Conservation (phyloP, 2,113 vertebrate genomes). For the Passer montanus region DNA sequence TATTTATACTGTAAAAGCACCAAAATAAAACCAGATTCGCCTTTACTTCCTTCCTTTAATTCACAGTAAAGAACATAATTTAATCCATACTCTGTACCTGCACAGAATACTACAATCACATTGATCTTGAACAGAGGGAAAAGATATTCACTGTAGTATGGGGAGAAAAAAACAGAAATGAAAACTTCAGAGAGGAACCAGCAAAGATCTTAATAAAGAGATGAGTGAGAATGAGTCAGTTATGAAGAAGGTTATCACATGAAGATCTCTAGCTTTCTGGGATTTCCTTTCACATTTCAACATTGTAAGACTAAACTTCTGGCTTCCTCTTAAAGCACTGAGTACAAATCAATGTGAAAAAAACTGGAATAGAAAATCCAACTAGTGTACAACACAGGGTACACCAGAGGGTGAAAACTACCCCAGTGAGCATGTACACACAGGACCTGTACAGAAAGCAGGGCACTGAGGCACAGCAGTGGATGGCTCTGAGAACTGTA, state of each 20-base stretch:
- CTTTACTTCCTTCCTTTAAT: neutral
- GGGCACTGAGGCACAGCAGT: neutral
- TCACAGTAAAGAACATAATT: neutral
- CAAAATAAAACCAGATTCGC: neutral
- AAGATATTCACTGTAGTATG: neutral
- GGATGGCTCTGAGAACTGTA: neutral
- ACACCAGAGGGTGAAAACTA: neutral
- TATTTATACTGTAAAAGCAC: neutral
- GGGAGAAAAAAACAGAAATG: neutral
- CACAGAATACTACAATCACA: neutral
- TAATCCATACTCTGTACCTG: neutral
- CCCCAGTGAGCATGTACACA: accelerated
- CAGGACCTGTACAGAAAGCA: accelerated
- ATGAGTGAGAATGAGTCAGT: neutral
- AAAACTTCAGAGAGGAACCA: neutral
- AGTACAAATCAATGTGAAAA: neutral
- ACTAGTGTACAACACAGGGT: neutral
- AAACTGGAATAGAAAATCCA: neutral
- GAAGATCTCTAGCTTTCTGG: neutral
- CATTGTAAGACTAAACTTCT: neutral
- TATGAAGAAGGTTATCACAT: neutral
- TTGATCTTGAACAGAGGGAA: neutral
- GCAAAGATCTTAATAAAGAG: neutral
- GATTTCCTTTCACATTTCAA: neutral
- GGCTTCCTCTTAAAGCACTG: neutral